Conservation (phyloP, 2,113 vertebrate genomes). For the Rattus norvegicus region GRCr8 NC_086020.1:217833501-217834000, state of each 20-base stretch:
- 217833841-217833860: constrained; percentile 16
- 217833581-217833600: neutral
- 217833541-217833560: neutral
- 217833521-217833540: neutral
- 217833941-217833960: constrained; percentile 14
- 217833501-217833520: neutral
- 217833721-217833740: neutral
- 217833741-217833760: neutral
- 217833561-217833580: neutral
- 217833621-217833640: constrained; percentile 22
- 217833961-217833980: constrained; percentile 40
- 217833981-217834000: constrained; percentile 53
- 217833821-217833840: neutral
- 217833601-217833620: constrained; percentile 16
- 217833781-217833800: constrained; percentile 9
- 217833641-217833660: neutral
- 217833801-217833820: constrained; percentile 5
- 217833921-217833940: neutral
- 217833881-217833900: constrained; percentile 15
- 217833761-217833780: neutral
- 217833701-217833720: neutral
- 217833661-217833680: neutral
- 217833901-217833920: constrained; percentile 58
- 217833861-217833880: neutral
- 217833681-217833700: neutral